Percentiles rank a stretch among this genome's conserved stretches.
Evolutionary conservation across 2,113 vertebrate species (phyloP).

Genomic region (Hassar affinis): DNA sequence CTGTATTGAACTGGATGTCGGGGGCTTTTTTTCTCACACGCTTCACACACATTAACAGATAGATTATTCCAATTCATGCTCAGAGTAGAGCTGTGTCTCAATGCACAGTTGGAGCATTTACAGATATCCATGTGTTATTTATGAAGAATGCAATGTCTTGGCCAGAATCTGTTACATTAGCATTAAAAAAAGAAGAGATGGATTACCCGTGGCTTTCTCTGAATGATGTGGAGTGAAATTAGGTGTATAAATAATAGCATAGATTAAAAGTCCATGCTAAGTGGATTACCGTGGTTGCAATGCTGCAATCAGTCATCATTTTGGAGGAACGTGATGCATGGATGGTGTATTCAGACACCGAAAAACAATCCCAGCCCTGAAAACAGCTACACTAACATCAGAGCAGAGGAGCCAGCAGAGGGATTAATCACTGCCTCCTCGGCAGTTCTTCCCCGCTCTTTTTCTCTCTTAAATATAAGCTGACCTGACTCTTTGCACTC

Average conservation of each 20-base stretch:
- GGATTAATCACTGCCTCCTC: conserved; percentile 37
- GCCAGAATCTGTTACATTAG: conserved; percentile 37
- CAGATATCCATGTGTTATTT: neutral
- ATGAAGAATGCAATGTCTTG: conserved; percentile 30
- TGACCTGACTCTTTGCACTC: conserved; percentile 23
- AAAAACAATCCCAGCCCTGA: conserved; percentile 45
- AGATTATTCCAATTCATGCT: conserved; percentile 16
- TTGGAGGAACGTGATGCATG: conserved; percentile 65
- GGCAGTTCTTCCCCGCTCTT: neutral
- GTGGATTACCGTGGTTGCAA: conserved; percentile 69
- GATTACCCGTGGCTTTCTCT: conserved; percentile 69
- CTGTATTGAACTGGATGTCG: neutral
- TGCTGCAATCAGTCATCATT: conserved; percentile 72
- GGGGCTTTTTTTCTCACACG: conserved; percentile 2
- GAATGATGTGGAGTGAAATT: conserved; percentile 64
- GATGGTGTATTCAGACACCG: conserved; percentile 51
- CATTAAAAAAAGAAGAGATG: conserved; percentile 71
- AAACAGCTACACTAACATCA: conserved; percentile 34
- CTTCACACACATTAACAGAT: neutral
- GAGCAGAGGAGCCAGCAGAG: conserved; percentile 27
- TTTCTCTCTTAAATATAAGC: conserved; percentile 24
- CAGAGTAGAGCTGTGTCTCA: neutral
- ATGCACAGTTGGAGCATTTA: neutral
- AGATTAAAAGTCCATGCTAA: conserved; percentile 74
- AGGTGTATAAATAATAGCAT: conserved; percentile 71